These are phyloP conservation scores for Liolophura sinensis DNA, from an alignment of 1,140 invertebrate species.

Conservation along the genomic window DNA sequence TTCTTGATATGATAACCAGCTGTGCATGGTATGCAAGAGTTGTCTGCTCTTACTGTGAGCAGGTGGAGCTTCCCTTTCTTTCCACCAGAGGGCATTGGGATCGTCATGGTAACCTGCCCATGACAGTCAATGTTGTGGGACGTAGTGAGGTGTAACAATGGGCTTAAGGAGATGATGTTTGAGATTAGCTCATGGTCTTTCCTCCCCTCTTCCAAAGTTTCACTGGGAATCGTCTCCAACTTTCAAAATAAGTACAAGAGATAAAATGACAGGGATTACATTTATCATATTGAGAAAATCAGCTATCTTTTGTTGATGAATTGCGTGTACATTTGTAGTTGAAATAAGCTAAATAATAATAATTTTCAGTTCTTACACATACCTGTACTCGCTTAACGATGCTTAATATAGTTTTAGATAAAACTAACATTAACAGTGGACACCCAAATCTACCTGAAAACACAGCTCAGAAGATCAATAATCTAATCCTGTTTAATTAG, in stretches of 20 bases:
- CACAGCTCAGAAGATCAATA: too few relatives aligned
- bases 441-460: too few relatives aligned
- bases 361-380: too few relatives aligned
- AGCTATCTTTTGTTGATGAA: background rate
- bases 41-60: constrained; percentile 44
- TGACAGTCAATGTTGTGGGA: constrained; percentile 31
- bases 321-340: background rate
- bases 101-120: constrained; percentile 35
- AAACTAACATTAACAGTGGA: too few relatives aligned
- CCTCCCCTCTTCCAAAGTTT: constrained; percentile 24
- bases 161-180: constrained; percentile 46
- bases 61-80: constrained; percentile 39
- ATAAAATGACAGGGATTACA: too few relatives aligned
- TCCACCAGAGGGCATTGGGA: constrained; percentile 34
- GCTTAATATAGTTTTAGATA: too few relatives aligned
- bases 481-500: too few relatives aligned
- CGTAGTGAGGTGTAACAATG: constrained; percentile 37
- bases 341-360: background rate
- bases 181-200: constrained; percentile 28
- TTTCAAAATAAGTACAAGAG: too few relatives aligned
- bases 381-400: too few relatives aligned
- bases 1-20: constrained; percentile 33
- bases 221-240: constrained; percentile 29
- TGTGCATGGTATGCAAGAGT: constrained; percentile 44
- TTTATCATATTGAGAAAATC: background rate